These are phyloP conservation scores for Rhopalosiphum maidis DNA, from an alignment of 1,140 invertebrate genomes.

Conservation along the genomic window DNA sequence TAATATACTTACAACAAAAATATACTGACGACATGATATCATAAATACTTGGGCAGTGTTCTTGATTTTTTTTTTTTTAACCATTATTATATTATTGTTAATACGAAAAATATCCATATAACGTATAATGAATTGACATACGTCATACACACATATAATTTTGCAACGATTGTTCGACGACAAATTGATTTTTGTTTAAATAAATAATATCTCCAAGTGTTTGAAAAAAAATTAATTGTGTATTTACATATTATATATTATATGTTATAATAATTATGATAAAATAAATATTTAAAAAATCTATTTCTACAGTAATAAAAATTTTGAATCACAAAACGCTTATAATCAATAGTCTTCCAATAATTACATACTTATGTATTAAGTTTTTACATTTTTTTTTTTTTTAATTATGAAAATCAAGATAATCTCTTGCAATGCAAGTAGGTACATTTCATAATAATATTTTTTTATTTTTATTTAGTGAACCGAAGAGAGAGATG, in stretches of 20 bases:
- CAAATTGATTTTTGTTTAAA: not conserved
- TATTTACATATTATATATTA: constrained; percentile 43
- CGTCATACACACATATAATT: not conserved
- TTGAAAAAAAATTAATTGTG: constrained; percentile 40
- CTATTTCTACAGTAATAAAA: constrained; percentile 53
- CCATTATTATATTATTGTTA: not conserved
- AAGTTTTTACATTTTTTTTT: constrained; percentile 21
- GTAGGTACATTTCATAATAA: constrained; percentile 6
- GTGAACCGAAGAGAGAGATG: constrained; percentile 45
- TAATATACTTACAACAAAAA: not conserved
- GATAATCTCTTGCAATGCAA: not conserved
- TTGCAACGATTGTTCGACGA: constrained; percentile 25
- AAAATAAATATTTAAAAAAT: constrained; percentile 51
- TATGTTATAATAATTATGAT: constrained; percentile 17
- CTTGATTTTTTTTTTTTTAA: not conserved
- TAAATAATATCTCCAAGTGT: constrained; percentile 36
- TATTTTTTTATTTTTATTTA: not conserved
- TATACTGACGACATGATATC: not conserved
- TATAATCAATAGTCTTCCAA: constrained; percentile 49
- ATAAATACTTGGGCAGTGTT: constrained; percentile 22
- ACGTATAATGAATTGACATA: constrained; percentile 24
- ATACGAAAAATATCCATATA: constrained; percentile 14
- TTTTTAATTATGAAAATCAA: not conserved
- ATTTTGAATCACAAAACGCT: constrained; percentile 53
- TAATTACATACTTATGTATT: not conserved